A percentile compares a stretch with the other conserved stretches of the same genome.
These are phyloP conservation scores for Labeo catla DNA, from an alignment of 2,113 vertebrate genomes.

Conservation along the genomic window DNA sequence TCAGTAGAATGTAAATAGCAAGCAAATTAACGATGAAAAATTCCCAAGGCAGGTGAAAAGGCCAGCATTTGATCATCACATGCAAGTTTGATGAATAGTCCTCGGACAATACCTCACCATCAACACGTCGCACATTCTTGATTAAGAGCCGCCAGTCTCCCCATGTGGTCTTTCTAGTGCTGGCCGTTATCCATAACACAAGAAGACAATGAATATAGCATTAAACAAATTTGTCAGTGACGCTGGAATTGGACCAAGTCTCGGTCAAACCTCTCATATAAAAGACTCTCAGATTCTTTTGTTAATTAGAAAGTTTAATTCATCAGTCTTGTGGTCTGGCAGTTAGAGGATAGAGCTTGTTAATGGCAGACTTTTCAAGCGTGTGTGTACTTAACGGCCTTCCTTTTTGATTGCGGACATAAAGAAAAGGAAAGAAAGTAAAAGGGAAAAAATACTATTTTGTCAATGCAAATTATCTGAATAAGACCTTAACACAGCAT, in stretches of 20 bases:
- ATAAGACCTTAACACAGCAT: not conserved
- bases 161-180: constrained; percentile 5
- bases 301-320: not conserved
- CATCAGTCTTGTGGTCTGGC: constrained; percentile 4
- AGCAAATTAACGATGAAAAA: constrained; percentile 20
- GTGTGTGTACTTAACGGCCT: not conserved
- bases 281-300: not conserved
- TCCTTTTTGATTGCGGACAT: not conserved
- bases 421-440: not conserved
- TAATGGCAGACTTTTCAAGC: not conserved
- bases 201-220: constrained; percentile 15
- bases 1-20: constrained; percentile 31
- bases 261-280: not conserved
- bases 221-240: constrained; percentile 17
- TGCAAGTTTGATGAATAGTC: constrained; percentile 32
- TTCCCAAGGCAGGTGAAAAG: constrained; percentile 16
- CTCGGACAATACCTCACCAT: constrained; percentile 9
- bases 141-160: constrained; percentile 13
- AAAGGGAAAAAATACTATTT: not conserved
- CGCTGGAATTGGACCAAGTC: constrained; percentile 4
- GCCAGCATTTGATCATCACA: constrained; percentile 27
- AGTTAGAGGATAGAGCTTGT: not conserved
- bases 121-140: not conserved
- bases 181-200: constrained; percentile 12
- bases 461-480: not conserved